Evolutionary conservation across 2,113 vertebrate species (phyloP).

Genomic region (Dasyurus viverrinus): DNA sequence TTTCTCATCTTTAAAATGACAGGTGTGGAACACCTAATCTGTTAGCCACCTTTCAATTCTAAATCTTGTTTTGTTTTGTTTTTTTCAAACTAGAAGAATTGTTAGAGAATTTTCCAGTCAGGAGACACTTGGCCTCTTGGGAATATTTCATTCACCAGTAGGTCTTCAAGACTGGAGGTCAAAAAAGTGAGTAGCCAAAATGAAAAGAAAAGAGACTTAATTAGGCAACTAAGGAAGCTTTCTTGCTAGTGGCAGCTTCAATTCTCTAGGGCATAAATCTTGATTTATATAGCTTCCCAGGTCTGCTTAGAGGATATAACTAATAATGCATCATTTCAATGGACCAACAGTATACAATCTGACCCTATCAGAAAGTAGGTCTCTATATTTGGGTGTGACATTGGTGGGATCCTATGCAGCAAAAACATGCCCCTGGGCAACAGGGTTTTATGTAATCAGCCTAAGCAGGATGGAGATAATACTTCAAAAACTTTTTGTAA

Average conservation of each 20-base stretch:
- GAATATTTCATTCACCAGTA: not conserved
- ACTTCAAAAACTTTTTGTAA: not conserved
- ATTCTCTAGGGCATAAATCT: not conserved
- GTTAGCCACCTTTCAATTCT: not conserved
- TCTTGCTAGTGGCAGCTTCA: not conserved
- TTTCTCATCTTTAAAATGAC: not conserved
- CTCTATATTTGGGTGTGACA: not conserved
- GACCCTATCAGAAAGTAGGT: not conserved
- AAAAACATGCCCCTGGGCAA: not conserved
- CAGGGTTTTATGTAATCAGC: not conserved
- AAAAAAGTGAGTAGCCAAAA: not conserved
- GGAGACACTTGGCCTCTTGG: not conserved
- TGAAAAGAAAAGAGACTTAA: not conserved
- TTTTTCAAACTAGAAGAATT: not conserved
- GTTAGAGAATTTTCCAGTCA: not conserved
- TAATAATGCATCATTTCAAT: not conserved
- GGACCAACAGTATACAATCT: not conserved
- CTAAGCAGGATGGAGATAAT: not conserved
- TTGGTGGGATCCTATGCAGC: not conserved
- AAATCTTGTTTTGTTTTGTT: not conserved
- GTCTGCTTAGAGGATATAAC: not conserved
- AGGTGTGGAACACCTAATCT: not conserved
- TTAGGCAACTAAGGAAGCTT: not conserved
- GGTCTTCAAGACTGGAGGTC: not conserved
- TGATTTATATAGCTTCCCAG: not conserved